These are phyloP conservation scores for Oxyura jamaicensis DNA, from an alignment of 2,113 vertebrate species.

Conservation along the genomic window DNA sequence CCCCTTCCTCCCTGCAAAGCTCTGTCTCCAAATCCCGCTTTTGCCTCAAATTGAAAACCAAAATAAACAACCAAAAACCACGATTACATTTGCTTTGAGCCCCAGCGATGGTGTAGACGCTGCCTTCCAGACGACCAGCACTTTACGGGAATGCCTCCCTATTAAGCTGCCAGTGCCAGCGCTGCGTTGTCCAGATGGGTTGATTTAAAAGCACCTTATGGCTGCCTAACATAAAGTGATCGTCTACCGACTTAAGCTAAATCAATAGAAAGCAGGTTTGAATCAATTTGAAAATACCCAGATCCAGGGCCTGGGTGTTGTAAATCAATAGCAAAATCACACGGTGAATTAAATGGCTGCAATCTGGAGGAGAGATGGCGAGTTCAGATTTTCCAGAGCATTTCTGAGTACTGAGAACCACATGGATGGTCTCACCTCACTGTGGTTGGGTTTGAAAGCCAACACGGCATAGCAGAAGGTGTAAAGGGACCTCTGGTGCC, in stretches of 20 bases:
- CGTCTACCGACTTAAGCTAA: neutral
- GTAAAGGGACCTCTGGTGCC: neutral
- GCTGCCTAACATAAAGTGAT: neutral
- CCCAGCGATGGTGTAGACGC: fast-evolving
- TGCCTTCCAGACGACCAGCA: neutral
- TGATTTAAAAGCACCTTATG: neutral
- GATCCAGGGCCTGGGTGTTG: neutral
- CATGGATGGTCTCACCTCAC: fast-evolving
- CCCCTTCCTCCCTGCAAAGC: neutral
- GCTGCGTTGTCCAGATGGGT: neutral
- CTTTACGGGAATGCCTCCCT: neutral
- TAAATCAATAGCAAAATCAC: neutral
- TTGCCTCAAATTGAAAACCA: neutral
- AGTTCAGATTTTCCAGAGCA: neutral
- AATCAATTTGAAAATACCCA: neutral
- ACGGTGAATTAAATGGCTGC: neutral
- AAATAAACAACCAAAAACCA: neutral
- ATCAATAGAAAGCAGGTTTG: neutral
- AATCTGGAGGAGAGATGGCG: neutral
- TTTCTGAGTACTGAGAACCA: fast-evolving
- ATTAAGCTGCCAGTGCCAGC: neutral
- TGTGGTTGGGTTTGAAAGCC: neutral
- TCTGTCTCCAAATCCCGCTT: neutral
- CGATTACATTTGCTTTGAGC: neutral
- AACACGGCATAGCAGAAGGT: fast-evolving